These are phyloP conservation scores for Caretta caretta DNA, from an alignment of 2,113 vertebrate species.

Conservation along the genomic window DNA sequence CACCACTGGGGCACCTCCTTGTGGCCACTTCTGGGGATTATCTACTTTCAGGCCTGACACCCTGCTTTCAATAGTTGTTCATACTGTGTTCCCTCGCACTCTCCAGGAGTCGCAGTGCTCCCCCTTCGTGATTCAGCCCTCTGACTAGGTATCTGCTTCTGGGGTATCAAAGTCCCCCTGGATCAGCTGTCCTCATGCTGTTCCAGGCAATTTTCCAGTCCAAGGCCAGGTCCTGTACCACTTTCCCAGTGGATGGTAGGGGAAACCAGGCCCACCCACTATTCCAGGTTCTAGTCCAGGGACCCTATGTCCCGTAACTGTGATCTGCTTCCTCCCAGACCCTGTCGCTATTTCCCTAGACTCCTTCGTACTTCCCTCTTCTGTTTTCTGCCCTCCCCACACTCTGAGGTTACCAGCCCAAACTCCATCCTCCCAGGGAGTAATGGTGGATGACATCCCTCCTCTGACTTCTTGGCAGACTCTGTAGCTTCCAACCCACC, in stretches of 20 bases:
- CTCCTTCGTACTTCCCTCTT: too few relatives aligned
- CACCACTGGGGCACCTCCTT: neutral
- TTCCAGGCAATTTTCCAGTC: too few relatives aligned
- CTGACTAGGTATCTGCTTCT: too few relatives aligned
- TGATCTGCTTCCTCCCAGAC: neutral
- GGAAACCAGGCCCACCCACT: neutral
- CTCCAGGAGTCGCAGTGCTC: too few relatives aligned
- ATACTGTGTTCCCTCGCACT: neutral
- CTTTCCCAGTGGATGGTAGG: neutral
- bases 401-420: neutral
- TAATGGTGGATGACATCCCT: neutral
- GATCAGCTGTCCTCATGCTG: too few relatives aligned
- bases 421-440: neutral
- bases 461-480: neutral
- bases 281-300: neutral
- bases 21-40: neutral
- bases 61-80: neutral
- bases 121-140: too few relatives aligned
- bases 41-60: neutral
- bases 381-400: too few relatives aligned
- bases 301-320: neutral
- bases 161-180: too few relatives aligned
- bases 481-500: neutral
- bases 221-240: neutral
- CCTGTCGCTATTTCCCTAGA: too few relatives aligned